These are phyloP conservation scores for Eremophila alpestris DNA, from an alignment of 2,797 vertebrate species.

Conservation along the genomic window DNA sequence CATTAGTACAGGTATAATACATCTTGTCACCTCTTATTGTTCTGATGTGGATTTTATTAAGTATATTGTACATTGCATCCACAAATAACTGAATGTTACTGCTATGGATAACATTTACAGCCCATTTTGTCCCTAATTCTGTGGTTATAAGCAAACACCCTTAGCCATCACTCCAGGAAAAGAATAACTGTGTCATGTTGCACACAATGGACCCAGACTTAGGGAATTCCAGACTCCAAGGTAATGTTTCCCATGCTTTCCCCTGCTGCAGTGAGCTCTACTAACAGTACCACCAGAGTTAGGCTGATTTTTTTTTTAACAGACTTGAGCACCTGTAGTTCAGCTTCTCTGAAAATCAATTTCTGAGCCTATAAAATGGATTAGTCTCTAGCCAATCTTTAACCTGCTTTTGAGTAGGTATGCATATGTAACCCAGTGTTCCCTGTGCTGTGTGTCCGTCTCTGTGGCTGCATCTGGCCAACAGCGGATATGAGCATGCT, in stretches of 20 bases:
- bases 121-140: not conserved
- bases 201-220: not conserved
- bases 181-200: not conserved
- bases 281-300: not conserved
- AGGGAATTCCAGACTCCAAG: not conserved
- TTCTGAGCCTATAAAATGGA: constrained; percentile 53
- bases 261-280: not conserved
- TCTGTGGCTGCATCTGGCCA: constrained; percentile 20
- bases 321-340: constrained; percentile 40
- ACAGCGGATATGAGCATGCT: constrained; percentile 41
- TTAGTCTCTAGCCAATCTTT: constrained; percentile 61
- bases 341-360: constrained; percentile 53
- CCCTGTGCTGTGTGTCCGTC: not conserved
- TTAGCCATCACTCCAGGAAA: not conserved
- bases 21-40: not conserved
- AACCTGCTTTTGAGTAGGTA: constrained; percentile 18
- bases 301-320: not conserved
- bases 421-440: not conserved
- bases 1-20: not conserved
- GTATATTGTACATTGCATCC: not conserved
- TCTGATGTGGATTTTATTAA: not conserved
- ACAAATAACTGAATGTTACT: not conserved
- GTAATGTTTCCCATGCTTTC: not conserved
- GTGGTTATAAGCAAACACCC: not conserved
- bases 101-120: not conserved